Evolutionary conservation across 2,113 vertebrate genomes (phyloP), one percentile per base, ranked within the genome.

Genomic region (Myocastor coypus): DNA sequence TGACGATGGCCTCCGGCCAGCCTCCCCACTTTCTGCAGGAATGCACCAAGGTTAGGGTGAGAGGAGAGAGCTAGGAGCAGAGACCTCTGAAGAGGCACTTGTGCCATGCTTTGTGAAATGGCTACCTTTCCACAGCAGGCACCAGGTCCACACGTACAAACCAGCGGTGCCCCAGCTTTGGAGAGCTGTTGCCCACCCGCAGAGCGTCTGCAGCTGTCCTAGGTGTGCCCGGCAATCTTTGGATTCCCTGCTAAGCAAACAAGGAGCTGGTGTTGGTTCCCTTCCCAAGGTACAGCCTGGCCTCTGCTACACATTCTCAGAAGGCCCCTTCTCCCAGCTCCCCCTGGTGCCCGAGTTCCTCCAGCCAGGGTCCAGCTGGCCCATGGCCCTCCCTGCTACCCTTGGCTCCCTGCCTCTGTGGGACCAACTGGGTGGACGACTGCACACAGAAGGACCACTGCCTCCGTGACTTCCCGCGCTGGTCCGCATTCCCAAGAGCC

Each of bases 301-400:
- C 24, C 68, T 5, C 8, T 0, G 2, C 12, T 20, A 20, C 1
- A 1, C 4, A 0, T 71, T 19, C 26, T 57, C 16, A 22, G 22
- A 16, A 46, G 16, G 61, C 5, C 19, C 4, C 64, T 87, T 20
- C 84, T 52, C 40, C 73, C 24, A 61, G 37, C 46, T 68, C 12
- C 6, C 3, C 0, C 19, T 26, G 11, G 32, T n/a, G 2, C 40
- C 66, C 10, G 7, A 66, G 4, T 12, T 50, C 85, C 5, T 4
- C 5, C 30, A n/a, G 68, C 37, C 5, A 1, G n/a, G 12, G 26
- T 61, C 32, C 12, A 42, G 46, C 77, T n/a, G 64, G 40, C 52
- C 52, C 16, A 0, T 1, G 9, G 28, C 11, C 11, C 69, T n/a
- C 16, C 57, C 26, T 46, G 7, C 4, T 19, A 26, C 22, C 40